These are phyloP conservation scores for Pristiophorus japonicus DNA, from an alignment of 2,113 vertebrate genomes.

Conservation along the genomic window DNA sequence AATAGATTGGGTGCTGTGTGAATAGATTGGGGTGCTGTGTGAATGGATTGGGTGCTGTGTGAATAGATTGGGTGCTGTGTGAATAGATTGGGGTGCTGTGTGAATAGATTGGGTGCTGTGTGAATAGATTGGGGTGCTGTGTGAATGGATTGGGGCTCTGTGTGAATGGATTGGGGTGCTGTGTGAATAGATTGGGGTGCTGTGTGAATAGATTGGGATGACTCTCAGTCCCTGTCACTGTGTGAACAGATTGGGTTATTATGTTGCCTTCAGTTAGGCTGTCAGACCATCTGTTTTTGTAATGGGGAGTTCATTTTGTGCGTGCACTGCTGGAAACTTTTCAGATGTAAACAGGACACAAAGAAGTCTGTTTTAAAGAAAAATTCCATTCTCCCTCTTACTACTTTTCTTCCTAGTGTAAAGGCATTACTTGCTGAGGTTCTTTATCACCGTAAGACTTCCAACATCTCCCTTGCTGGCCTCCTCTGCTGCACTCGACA, in stretches of 20 bases:
- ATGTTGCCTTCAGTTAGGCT: background rate
- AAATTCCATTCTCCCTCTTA: background rate
- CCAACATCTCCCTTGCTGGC: background rate
- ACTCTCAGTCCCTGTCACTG: no score
- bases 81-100: background rate
- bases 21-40: background rate
- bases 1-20: background rate
- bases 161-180: no score
- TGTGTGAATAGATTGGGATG: no score
- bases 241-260: background rate
- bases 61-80: background rate
- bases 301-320: background rate
- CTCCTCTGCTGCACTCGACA: background rate
- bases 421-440: background rate
- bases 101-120: no score
- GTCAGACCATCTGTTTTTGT: background rate
- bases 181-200: background rate
- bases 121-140: background rate
- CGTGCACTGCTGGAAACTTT: background rate
- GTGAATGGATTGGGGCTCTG: background rate
- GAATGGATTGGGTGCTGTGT: no score
- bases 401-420: background rate
- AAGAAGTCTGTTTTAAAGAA: background rate
- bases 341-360: background rate
- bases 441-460: background rate